These are phyloP conservation scores for Hydrozoanthus gracilis DNA, from an alignment of 92 coral and sea anemone species.

Conservation along the genomic window DNA sequence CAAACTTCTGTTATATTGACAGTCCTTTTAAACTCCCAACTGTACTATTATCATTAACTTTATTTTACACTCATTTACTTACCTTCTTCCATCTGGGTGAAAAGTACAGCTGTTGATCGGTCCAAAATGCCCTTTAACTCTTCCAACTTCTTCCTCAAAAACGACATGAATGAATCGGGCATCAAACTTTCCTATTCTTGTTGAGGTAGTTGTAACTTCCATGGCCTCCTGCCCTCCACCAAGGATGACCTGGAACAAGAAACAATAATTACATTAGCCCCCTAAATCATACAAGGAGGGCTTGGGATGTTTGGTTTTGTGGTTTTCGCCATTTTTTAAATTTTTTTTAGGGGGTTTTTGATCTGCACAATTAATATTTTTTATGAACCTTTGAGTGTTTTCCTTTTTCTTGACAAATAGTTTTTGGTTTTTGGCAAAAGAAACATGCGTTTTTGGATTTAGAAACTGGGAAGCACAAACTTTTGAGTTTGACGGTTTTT, in stretches of 20 bases:
- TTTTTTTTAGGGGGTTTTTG: too few relatives aligned
- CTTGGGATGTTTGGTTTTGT: not conserved
- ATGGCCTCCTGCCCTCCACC: slow-evolving; percentile 99
- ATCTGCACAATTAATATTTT: too few relatives aligned
- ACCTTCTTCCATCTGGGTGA: slow-evolving; percentile 99
- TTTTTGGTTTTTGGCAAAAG: too few relatives aligned
- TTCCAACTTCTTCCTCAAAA: slow-evolving; percentile 96
- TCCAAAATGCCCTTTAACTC: slow-evolving; percentile 99
- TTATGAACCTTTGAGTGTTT: too few relatives aligned
- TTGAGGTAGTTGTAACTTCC: slow-evolving; percentile 97
- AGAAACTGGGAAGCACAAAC: too few relatives aligned
- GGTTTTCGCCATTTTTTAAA: too few relatives aligned
- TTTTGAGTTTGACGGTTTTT: too few relatives aligned
- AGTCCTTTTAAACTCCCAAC: not conserved
- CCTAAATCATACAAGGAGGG: not conserved
- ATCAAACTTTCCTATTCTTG: slow-evolving; percentile 97
- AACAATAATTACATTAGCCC: not conserved
- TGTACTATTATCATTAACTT: not conserved
- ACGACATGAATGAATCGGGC: slow-evolving; percentile 93
- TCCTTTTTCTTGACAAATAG: too few relatives aligned
- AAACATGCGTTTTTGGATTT: too few relatives aligned
- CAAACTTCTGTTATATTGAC: too few relatives aligned
- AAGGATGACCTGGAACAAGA: slow-evolving; percentile 71
- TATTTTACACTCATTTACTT: not conserved
- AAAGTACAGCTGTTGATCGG: slow-evolving; percentile 96